A percentile compares a stretch with the other conserved stretches of the same genome.
These are phyloP conservation scores for Hyphantria cunea DNA, from an alignment of 1,140 invertebrate species.

Conservation along the genomic window DNA sequence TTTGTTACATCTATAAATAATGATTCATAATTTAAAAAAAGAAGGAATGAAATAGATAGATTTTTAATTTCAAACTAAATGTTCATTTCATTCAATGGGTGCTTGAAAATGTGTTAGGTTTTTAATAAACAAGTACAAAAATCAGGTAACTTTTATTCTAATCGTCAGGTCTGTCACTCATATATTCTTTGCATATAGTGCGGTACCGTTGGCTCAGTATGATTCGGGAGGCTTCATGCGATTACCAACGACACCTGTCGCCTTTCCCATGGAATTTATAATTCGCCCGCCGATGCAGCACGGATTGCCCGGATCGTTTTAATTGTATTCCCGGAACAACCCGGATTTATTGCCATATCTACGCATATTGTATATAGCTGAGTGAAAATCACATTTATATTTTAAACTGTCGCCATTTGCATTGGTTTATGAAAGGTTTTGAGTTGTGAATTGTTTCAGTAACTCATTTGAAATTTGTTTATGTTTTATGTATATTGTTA, in stretches of 20 bases:
- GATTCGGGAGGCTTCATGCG: slow-evolving; percentile 60
- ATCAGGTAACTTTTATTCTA: too few species aligned
- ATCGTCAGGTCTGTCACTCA: background rate
- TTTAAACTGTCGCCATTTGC: slow-evolving; percentile 23
- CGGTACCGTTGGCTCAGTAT: slow-evolving; percentile 41
- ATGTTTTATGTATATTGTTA: background rate
- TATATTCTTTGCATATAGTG: slow-evolving; percentile 30
- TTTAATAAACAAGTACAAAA: too few species aligned
- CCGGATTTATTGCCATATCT: slow-evolving; percentile 47
- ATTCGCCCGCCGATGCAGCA: slow-evolving; percentile 40
- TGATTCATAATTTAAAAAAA: too few species aligned
- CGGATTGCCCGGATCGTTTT: slow-evolving; percentile 63
- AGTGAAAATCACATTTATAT: slow-evolving; percentile 7
- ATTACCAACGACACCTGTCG: slow-evolving; percentile 70
- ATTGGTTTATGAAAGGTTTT: slow-evolving; percentile 12
- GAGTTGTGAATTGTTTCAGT: slow-evolving; percentile 5
- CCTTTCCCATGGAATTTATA: slow-evolving; percentile 74
- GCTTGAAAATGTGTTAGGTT: too few species aligned
- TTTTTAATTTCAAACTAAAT: too few species aligned
- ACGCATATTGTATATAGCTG: slow-evolving; percentile 33
- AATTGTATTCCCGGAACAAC: slow-evolving; percentile 72
- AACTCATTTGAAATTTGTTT: background rate
- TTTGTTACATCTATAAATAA: too few species aligned
- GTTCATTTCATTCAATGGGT: too few species aligned
- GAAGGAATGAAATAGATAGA: too few species aligned